Evolutionary conservation across 2,888 invertebrate genomes (phyloP), one percentile per base, ranked within the genome.

Genomic region (Podabrus alpinus): DNA sequence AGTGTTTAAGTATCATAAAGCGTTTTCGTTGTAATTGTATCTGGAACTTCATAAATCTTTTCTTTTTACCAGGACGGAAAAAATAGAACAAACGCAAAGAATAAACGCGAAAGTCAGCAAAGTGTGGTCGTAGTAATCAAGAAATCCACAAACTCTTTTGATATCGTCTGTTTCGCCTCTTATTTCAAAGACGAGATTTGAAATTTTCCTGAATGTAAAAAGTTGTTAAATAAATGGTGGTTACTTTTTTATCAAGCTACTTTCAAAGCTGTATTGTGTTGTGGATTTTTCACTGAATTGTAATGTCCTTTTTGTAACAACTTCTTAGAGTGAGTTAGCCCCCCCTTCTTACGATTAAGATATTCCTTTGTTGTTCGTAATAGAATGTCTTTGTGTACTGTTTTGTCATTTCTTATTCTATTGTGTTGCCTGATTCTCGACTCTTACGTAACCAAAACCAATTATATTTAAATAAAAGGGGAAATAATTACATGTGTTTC

Each of bases 21-120:
- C 71, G 73, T 70, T 70, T 73, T 64, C 64, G 25, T 76, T 76
- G 68, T 73, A 76, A 73, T 73, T 76, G 76, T 76, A 73, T 73
- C 76, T 75, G 60, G 72, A 73, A 72, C 71, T 70, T 72, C 70
- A 76, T 76, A 76, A 76, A 76, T 76, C 76, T 76, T 76, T 76
- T 72, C 73, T 73, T 66, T 76, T 76, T 73, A 73, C 68, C 73
- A 68, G 70, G 70, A 73, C 61, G 45, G 59, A 71, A 66, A 68
- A 76, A 73, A 76, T 76, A 76, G 71, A 73, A 73, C 70, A 71
- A 73, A 73, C 73, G 73, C 73, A 73, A 76, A 76, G 76, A 72
- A 69, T 66, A 73, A 76, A 76, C 70, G 76, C 73, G 73, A 76
- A 76, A 76, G 76, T 76, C 76, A 70, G 76, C 70, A 21, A 13